Conservation (phyloP, 2,113 vertebrate genomes). For the Ptilorrhoa leucosticta region DNA sequence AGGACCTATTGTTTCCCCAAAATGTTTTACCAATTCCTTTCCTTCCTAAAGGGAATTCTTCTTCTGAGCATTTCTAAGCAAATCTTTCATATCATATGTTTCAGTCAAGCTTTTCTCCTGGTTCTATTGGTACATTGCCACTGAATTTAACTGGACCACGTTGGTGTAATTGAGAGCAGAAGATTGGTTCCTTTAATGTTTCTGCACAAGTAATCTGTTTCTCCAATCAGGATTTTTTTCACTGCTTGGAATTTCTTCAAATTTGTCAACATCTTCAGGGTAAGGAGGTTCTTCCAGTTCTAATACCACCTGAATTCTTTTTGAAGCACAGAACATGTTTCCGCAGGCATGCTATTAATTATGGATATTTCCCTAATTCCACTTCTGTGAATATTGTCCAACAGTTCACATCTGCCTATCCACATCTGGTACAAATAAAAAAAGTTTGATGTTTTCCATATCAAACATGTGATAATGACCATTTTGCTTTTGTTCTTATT, state of each 20-base stretch:
- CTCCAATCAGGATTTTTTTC: background rate
- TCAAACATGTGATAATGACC: conserved; percentile 12
- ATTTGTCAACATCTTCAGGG: conserved; percentile 49
- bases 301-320: conserved; percentile 47
- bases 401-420: conserved; percentile 4
- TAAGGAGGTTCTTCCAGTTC: conserved; percentile 20
- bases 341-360: conserved; percentile 43
- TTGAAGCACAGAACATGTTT: conserved; percentile 40
- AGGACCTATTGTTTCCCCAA: background rate
- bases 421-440: conserved; percentile 66
- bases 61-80: background rate
- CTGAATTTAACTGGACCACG: background rate
- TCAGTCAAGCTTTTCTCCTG: background rate
- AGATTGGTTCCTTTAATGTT: conserved; percentile 20
- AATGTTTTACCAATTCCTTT: background rate
- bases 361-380: conserved; percentile 28
- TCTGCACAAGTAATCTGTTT: background rate
- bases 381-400: conserved; percentile 13
- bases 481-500: conserved; percentile 55
- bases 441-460: conserved; percentile 5
- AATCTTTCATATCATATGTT: background rate
- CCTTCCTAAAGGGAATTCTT: background rate
- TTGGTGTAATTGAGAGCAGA: conserved; percentile 11
- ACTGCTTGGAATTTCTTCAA: conserved; percentile 35
- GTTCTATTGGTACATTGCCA: background rate